Base-by-base conservation (phyloP, 2,888 invertebrate species). In the Leucophora obtusa region DNA sequence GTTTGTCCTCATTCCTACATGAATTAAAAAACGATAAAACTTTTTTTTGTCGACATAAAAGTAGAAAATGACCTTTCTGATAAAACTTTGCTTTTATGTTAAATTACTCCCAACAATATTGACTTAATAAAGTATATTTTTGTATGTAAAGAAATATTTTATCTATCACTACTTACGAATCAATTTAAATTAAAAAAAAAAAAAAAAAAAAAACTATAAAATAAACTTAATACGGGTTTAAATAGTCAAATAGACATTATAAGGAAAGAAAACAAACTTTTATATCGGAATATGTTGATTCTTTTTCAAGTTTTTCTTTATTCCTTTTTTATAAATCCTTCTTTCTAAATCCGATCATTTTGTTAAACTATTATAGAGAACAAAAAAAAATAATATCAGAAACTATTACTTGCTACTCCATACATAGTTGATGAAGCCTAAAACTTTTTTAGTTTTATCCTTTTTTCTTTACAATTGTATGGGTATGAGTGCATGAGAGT, bases 301-400 rank as follows among this genome's bases (percentile, higher is more conserved):
- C 38, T 14, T 10, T 10, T 38, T 8, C 4, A 47, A 47, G 14
- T 14, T 47, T 47, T 47, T 47, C n/a, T 1, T 38, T 14, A n/a
- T 47, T 47, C n/a, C n/a, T 1, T 38, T 38, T 38, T 38, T 38
- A 38, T 1, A 38, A 38, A 38, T 11, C 35, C 14, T 43, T 60
- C 21, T 21, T 47, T 60, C 18, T 14, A 47, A 60, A 60, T 60
- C 60, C 60, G 43, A n/a, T n/a, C 47, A 47, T 43, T 47, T 60
- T 60, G 43, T 43, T 21, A 60, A 60, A 60, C 60, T 43, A 21
- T 21, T 21, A 43, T 5, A 35, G 9, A 35, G 35, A 9, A 35
- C 2, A 10, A 35, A 15, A 47, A 21, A 35, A 47, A 43, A 43
- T 7, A 14, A 47, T 38, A 7, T 3, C 11, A 3, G 14, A 47